Evolutionary conservation across 2,113 vertebrate genomes (phyloP), one percentile per base, ranked within the genome.

Genomic region (Scolopax mira): DNA sequence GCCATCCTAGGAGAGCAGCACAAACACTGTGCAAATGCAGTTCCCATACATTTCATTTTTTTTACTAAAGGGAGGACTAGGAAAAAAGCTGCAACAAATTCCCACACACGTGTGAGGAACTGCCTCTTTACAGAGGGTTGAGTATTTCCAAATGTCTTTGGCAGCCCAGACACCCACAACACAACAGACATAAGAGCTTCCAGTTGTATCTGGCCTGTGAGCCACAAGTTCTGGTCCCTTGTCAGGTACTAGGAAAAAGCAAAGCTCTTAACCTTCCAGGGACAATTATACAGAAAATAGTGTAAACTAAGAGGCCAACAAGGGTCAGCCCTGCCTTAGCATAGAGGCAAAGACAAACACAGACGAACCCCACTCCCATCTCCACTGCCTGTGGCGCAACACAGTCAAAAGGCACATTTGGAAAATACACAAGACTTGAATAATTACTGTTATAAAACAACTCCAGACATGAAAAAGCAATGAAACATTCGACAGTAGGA

Each of bases 281-380:
- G 33, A 15, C 23, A 4, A 42, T 25, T 18, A 49, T 12, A 27
- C 25, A 55, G 51, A 86, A 78, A 60, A 67, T 21, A 48, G 69
- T 46, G 49, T 52, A 75, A 90, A 77, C 35, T 3, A 4, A 80
- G 85, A 90, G 69, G 66, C 90, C 94, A 92, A 90, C 70, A 95
- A 88, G 44, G 90, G 86, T 93, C 93, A 96, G 90, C 49, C 90
- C 92, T 93, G 73, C 84, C 66, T 62, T 46, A 89, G 60, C 42
- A 57, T 1, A 0, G n/a, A 58, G 79, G 33, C 23, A 51, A 69
- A 52, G 31, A 27, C 3, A 0, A 77, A 31, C 0, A 1, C 75
- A 10, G 22, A 17, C 46, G 49, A 14, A 10, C 0, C 1, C 6
- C 33, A 11, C 52, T 57, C 55, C 60, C 39, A 83, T 31, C 58